These are phyloP conservation scores for Eremophila alpestris DNA, from an alignment of 2,797 vertebrate species.

Conservation along the genomic window DNA sequence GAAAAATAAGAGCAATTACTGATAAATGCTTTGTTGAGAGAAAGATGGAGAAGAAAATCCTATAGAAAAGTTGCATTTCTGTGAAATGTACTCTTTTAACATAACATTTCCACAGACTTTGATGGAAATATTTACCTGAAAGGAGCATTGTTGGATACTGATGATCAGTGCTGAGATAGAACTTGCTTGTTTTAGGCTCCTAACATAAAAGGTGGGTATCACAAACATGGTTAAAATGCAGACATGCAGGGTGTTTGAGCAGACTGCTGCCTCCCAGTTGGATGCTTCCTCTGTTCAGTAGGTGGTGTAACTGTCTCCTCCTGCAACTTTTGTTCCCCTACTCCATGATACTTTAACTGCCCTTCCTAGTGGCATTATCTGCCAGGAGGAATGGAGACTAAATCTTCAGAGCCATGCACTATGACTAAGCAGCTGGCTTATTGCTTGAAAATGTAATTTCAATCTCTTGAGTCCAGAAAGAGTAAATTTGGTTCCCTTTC, in stretches of 20 bases:
- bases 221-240: background rate
- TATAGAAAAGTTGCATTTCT: background rate
- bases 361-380: background rate
- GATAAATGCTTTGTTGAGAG: background rate
- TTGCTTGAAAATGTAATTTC: background rate
- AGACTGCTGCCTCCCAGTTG: background rate
- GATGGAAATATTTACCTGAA: background rate
- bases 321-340: background rate
- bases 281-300: background rate
- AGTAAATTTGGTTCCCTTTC: background rate
- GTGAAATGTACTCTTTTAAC: background rate
- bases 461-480: background rate
- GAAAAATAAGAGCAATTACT: background rate
- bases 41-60: background rate
- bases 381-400: background rate
- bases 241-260: background rate
- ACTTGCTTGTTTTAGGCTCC: background rate
- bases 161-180: background rate
- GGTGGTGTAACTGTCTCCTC: fast-evolving
- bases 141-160: background rate
- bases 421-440: background rate
- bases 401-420: background rate
- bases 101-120: background rate
- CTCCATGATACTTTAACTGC: background rate
- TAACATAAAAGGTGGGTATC: background rate